Percentiles rank a stretch among this genome's conserved stretches.
phyloP scores from a whole-genome alignment of 2,797 vertebrate species.

The Cottoperca gobio region DNA sequence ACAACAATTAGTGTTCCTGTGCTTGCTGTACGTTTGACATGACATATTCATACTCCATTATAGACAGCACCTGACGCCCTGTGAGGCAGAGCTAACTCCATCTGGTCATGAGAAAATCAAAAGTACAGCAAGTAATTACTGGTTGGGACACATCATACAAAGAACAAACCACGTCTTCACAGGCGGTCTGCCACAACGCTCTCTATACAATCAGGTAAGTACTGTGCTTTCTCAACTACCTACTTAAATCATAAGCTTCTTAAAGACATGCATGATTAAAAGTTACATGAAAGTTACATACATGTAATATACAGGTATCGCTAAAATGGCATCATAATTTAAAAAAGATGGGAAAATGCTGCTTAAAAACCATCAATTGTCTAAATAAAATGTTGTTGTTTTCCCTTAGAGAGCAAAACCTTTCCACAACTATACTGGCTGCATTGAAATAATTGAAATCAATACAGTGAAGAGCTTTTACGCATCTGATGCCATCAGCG shows the following conservation, averaged over 20 bases:
- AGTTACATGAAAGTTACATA: not conserved
- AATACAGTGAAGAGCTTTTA: slow-evolving; percentile 85
- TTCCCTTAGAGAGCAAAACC: slow-evolving; percentile 80
- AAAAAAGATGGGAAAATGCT: not conserved
- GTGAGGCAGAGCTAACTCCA: slow-evolving; percentile 85
- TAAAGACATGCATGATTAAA: not conserved
- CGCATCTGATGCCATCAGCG: slow-evolving; percentile 79
- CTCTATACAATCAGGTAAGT: slow-evolving; percentile 78
- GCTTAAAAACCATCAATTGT: slow-evolving; percentile 22
- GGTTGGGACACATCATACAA: slow-evolving; percentile 67
- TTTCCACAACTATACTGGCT: slow-evolving; percentile 90
- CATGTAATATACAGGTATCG: not conserved
- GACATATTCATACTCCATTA: slow-evolving; percentile 21
- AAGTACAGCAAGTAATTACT: slow-evolving; percentile 73
- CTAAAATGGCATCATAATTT: not conserved
- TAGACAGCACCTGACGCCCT: slow-evolving; percentile 86
- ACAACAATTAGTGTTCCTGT: not conserved
- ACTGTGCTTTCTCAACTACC: not conserved
- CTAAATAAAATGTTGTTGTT: slow-evolving; percentile 29
- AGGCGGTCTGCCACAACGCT: slow-evolving; percentile 84
- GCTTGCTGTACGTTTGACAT: slow-evolving; percentile 13
- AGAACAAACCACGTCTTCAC: slow-evolving; percentile 83
- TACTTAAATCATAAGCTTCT: not conserved
- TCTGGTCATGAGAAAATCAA: slow-evolving; percentile 69
- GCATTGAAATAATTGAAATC: slow-evolving; percentile 88